Conservation (phyloP, 2,113 vertebrate species). For the Uria aalge region DNA sequence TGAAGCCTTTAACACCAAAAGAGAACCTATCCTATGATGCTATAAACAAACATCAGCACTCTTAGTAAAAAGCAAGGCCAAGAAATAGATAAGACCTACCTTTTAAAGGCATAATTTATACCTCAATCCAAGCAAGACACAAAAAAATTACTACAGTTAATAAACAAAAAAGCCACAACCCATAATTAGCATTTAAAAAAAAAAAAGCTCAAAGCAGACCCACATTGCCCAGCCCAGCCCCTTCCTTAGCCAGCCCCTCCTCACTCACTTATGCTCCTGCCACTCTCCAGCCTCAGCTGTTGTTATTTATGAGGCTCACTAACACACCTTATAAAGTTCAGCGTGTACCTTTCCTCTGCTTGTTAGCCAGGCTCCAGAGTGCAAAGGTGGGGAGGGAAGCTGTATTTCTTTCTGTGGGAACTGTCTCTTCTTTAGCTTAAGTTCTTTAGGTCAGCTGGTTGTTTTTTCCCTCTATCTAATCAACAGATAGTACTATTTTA, state of each 20-base stretch:
- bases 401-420: neutral
- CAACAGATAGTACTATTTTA: accelerated
- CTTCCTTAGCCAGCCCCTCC: accelerated
- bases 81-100: too few species aligned
- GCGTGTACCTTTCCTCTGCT: neutral
- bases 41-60: neutral
- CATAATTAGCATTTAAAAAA: accelerated
- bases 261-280: accelerated
- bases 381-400: neutral
- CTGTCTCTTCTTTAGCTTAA: accelerated
- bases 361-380: neutral
- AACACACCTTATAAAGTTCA: neutral
- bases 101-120: neutral
- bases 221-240: accelerated
- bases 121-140: neutral
- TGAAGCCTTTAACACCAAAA: neutral
- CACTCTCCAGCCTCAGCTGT: neutral
- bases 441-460: neutral
- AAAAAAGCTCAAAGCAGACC: accelerated
- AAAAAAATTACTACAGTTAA: accelerated
- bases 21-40: accelerated
- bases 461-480: accelerated
- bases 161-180: accelerated
- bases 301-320: conserved; percentile 29
- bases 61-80: accelerated